Percentiles rank a stretch among this genome's conserved stretches.
Evolutionary conservation across 1,140 invertebrate species (phyloP).

Genomic region (Drosophila quadrilineata): DNA sequence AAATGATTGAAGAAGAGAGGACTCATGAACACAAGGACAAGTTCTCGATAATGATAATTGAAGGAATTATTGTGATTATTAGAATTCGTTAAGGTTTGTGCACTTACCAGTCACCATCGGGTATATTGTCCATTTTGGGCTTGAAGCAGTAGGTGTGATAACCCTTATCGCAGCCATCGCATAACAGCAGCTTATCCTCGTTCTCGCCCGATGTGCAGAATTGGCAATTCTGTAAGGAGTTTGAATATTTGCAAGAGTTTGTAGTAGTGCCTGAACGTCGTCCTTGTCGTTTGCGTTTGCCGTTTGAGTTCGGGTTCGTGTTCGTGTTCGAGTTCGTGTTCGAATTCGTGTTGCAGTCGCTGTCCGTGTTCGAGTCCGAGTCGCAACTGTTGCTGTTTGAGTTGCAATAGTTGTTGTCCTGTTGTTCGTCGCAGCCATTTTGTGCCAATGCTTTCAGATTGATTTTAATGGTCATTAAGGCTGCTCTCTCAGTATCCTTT

Average conservation of each 20-base stretch:
- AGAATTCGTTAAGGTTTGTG: not conserved
- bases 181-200: conserved; percentile 96
- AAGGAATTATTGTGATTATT: not conserved
- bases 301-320: conserved; percentile 7
- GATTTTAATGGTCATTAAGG: conserved; percentile 57
- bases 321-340: conserved; percentile 29
- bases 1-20: conserved; percentile 7
- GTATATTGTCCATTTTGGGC: conserved; percentile 97
- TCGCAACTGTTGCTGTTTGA: not conserved
- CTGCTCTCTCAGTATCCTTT: too few relatives aligned
- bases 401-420: too few relatives aligned
- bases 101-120: conserved; percentile 97
- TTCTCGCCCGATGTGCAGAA: conserved; percentile 98
- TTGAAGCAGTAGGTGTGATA: conserved; percentile 99
- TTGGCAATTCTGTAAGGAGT: conserved; percentile 94
- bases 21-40: not conserved
- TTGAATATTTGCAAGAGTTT: conserved; percentile 79
- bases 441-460: conserved; percentile 53
- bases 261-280: conserved; percentile 65
- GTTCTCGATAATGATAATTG: not conserved
- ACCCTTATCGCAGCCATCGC: conserved; percentile 98
- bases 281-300: conserved; percentile 44
- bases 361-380: conserved; percentile 15
- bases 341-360: conserved; percentile 35
- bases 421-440: conserved; percentile 14